phyloP scores from a whole-genome alignment of 1,140 invertebrate genomes.

The Hesperophylax magnus region DNA sequence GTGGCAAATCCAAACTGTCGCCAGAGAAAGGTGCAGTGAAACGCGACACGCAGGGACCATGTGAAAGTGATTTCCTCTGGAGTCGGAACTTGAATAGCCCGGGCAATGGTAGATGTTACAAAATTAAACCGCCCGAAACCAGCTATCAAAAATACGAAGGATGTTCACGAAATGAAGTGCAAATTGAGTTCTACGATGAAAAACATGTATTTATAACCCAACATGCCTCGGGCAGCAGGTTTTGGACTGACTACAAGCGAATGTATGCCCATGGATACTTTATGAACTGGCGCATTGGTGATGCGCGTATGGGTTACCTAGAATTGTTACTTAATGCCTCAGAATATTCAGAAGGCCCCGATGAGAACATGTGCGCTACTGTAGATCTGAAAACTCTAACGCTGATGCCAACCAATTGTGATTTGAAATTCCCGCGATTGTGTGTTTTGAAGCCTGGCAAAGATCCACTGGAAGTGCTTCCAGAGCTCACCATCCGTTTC shows the following conservation, averaged over 20 bases:
- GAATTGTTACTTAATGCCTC: no score
- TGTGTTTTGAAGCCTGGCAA: constrained; percentile 62
- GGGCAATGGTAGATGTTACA: constrained; percentile 56
- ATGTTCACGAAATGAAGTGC: constrained; percentile 63
- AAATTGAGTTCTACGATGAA: constrained; percentile 58
- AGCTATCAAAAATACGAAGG: constrained; percentile 62
- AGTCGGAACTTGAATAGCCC: no score
- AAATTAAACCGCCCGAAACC: constrained; percentile 62
- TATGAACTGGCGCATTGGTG: constrained; percentile 62
- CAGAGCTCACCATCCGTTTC: no score
- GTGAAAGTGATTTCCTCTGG: no score
- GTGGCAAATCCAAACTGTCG: no score
- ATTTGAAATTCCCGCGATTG: constrained; percentile 63
- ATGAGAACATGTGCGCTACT: constrained; percentile 57
- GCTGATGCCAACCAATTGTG: constrained; percentile 62
- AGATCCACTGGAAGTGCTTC: no score
- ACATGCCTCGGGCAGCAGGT: constrained; percentile 27
- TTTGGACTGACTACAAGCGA: constrained; percentile 66
- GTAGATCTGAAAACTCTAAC: constrained; percentile 59
- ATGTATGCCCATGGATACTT: constrained; percentile 65
- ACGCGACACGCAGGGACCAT: no score
- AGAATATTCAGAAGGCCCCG: not conserved
- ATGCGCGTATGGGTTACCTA: constrained; percentile 34
- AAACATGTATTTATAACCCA: no score
- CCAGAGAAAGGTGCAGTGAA: no score